Percentiles rank a stretch among this genome's conserved stretches.
Evolutionary conservation across 30 jellyfish, hydroid and myxozoan genomes (phyloP).

Genomic region (Aurelia coerulea): DNA sequence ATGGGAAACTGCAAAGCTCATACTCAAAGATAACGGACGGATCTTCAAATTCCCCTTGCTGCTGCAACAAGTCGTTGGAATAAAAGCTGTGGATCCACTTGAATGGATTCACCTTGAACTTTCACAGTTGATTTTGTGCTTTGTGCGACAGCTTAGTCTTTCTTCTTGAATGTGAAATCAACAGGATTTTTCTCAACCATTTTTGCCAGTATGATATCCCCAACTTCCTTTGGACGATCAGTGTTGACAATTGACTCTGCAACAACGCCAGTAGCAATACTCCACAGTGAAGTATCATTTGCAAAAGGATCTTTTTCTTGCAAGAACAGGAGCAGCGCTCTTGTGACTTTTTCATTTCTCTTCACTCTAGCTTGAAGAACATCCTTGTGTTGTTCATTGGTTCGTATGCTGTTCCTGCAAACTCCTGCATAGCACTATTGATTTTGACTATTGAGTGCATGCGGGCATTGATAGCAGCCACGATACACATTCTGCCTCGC

Average conservation of each 20-base stretch:
- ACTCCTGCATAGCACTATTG: slow-evolving; percentile 44
- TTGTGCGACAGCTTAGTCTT: slow-evolving; percentile 26
- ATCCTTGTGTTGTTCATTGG: slow-evolving; percentile 63
- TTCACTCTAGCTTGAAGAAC: slow-evolving; percentile 9
- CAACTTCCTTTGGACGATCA: no score
- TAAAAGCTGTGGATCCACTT: no score
- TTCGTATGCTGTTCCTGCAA: slow-evolving; percentile 39
- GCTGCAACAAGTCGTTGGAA: no score
- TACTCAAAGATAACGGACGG: no score
- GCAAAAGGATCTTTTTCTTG: no score
- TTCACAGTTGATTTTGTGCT: slow-evolving; percentile 10
- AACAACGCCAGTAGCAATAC: no score
- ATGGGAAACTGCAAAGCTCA: no score
- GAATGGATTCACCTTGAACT: slow-evolving; percentile 47
- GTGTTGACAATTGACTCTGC: no score
- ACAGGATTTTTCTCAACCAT: no score
- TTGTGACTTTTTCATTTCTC: slow-evolving; percentile 37
- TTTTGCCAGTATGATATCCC: no score
- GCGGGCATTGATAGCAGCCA: slow-evolving; percentile 51
- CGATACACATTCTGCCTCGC: slow-evolving; percentile 16
- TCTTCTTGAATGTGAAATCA: slow-evolving; percentile 22
- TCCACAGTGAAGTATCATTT: no score
- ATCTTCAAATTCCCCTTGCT: no score
- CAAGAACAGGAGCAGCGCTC: background rate
- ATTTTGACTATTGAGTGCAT: slow-evolving; percentile 42